A percentile compares a stretch with the other conserved stretches of the same genome.
phyloP scores from a whole-genome alignment of 2,888 invertebrate genomes.

The Petrophora chlorosata region DNA sequence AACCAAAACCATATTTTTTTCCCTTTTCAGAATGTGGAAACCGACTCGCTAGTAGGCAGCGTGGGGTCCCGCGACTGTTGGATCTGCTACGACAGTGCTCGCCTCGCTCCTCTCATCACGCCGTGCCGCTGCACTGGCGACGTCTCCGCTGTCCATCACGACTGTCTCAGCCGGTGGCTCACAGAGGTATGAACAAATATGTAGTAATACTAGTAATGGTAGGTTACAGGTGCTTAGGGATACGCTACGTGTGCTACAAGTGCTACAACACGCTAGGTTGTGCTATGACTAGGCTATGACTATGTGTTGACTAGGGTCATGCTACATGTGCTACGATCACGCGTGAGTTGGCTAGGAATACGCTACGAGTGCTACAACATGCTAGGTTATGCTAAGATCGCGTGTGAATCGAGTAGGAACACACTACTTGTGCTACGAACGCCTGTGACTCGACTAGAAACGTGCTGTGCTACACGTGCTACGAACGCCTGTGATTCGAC shows the following conservation, averaged over 20 bases:
- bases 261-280: background rate
- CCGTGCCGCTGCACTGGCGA: conserved; percentile 96
- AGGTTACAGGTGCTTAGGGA: too few relatives aligned
- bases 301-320: too few relatives aligned
- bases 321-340: background rate
- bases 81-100: conserved; percentile 95
- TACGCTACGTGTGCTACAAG: background rate
- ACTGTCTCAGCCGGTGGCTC: conserved; percentile 87
- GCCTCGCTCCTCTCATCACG: conserved; percentile 92
- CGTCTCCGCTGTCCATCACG: conserved; percentile 96
- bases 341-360: background rate
- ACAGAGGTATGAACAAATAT: conserved; percentile 8
- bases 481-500: too few relatives aligned
- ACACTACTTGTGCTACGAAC: too few relatives aligned
- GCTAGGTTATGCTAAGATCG: background rate
- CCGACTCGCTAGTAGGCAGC: conserved; percentile 72
- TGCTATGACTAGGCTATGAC: too few relatives aligned
- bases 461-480: too few relatives aligned
- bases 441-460: too few relatives aligned
- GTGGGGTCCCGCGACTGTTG: conserved; percentile 89
- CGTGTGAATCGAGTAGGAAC: background rate
- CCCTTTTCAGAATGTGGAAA: conserved; percentile 67
- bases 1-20: too few relatives aligned
- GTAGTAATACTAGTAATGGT: too few relatives aligned
- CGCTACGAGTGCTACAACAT: background rate